Conservation (phyloP, 2,888 invertebrate genomes). For the Spodoptera picta region DNA sequence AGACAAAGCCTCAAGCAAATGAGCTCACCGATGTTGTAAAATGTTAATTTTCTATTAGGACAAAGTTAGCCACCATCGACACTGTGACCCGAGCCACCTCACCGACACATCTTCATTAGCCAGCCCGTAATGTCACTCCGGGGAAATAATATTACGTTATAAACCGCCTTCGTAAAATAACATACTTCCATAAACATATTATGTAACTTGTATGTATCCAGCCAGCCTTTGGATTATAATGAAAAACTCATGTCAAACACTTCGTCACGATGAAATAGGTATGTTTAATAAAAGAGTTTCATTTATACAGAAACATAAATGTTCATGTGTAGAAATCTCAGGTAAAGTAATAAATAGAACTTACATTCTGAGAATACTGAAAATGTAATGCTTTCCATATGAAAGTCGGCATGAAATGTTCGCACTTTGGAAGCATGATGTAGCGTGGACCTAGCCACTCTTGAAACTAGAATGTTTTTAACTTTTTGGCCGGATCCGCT, state of each 20-base stretch:
- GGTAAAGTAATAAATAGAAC: not conserved
- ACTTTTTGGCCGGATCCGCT: conserved; percentile 76
- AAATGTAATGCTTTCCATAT: conserved; percentile 1
- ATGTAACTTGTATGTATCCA: conserved; percentile 1
- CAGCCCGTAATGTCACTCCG: conserved; percentile 71
- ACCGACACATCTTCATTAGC: conserved; percentile 81
- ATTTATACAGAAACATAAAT: not conserved
- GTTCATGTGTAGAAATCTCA: not conserved
- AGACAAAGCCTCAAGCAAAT: conserved; percentile 35
- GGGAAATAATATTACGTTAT: conserved; percentile 73
- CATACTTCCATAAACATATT: conserved; percentile 43
- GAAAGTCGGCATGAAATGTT: conserved; percentile 29
- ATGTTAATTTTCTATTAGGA: conserved; percentile 61
- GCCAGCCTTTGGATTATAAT: not conserved
- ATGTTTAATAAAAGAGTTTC: too few relatives aligned
- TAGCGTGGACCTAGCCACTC: conserved; percentile 62
- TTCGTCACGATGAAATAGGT: too few relatives aligned
- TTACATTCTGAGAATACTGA: not conserved
- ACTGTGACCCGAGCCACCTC: conserved; percentile 68
- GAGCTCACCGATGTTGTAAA: conserved; percentile 44
- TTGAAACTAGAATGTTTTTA: conserved; percentile 73
- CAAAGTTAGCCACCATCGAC: conserved; percentile 61
- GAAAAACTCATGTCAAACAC: too few relatives aligned
- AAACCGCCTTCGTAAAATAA: conserved; percentile 47
- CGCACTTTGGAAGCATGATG: conserved; percentile 30